These are phyloP conservation scores for Diuraphis noxia DNA, from an alignment of 1,140 invertebrate species.

Conservation along the genomic window DNA sequence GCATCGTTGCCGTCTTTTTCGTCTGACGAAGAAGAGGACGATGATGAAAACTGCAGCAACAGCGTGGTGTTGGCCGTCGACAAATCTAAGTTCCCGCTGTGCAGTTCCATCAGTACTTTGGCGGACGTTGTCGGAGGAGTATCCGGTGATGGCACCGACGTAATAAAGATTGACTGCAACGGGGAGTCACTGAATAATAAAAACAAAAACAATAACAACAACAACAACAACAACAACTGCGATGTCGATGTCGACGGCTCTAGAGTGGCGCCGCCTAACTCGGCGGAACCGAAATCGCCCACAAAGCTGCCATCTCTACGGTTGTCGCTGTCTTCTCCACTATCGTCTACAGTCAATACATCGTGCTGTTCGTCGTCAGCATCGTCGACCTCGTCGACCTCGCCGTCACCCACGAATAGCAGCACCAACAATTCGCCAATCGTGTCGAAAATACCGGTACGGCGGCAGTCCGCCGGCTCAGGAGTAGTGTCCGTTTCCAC, in stretches of 20 bases:
- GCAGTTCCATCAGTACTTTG: not conserved
- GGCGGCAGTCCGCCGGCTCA: slow-evolving; percentile 13
- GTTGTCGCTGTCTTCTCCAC: not conserved
- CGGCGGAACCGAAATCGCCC: not conserved
- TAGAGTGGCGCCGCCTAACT: not conserved
- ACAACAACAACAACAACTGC: no score
- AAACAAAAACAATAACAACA: not conserved
- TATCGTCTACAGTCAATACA: not conserved
- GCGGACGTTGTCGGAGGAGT: not conserved
- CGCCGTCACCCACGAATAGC: not conserved
- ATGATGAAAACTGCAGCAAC: not conserved
- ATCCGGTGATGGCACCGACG: no score
- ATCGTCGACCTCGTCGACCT: not conserved
- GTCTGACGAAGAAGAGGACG: slow-evolving; percentile 27
- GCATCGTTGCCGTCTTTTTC: slow-evolving; percentile 5
- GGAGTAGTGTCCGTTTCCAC: not conserved
- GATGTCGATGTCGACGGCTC: not conserved
- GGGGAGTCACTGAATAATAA: not conserved
- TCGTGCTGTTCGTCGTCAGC: not conserved
- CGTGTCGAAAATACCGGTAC: slow-evolving; percentile 28
- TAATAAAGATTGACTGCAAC: not conserved
- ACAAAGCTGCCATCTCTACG: not conserved
- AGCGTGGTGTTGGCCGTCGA: not conserved
- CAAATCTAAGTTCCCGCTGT: not conserved
- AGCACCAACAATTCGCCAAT: not conserved